Conservation (phyloP, 2,888 invertebrate species). For the Parnassius apollo region DNA sequence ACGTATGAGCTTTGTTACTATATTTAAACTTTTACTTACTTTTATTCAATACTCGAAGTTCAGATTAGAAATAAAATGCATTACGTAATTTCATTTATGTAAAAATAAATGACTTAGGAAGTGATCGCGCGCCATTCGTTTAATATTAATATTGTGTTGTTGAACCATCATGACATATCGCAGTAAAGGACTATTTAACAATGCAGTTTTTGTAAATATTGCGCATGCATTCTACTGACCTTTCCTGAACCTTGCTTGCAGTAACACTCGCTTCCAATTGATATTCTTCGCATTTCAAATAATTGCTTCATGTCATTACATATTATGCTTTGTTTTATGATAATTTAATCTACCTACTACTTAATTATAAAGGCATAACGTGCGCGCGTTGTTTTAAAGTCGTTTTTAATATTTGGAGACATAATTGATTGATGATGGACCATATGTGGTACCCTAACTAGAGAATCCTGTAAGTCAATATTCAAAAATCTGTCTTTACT, state of each 20-base stretch:
- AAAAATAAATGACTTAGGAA: too few species aligned
- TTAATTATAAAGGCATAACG: background rate
- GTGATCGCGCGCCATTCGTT: constrained; percentile 2
- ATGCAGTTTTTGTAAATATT: constrained; percentile 23
- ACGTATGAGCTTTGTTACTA: too few species aligned
- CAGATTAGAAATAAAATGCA: too few species aligned
- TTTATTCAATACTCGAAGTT: too few species aligned
- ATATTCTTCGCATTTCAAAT: constrained; percentile 21
- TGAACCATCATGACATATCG: constrained; percentile 17
- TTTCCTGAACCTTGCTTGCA: constrained; percentile 16
- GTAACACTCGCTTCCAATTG: constrained; percentile 13
- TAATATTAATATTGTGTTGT: constrained; percentile 12
- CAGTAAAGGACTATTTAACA: constrained; percentile 14
- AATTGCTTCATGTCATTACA: constrained; percentile 9
- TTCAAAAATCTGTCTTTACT: too few species aligned
- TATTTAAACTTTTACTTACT: too few species aligned
- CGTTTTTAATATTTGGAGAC: too few species aligned
- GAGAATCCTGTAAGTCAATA: too few species aligned
- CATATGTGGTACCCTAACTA: too few species aligned
- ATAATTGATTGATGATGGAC: too few species aligned
- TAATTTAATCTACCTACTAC: background rate
- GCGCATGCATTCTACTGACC: constrained; percentile 16
- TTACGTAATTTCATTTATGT: too few species aligned
- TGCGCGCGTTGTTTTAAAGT: too few species aligned
- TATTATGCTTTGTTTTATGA: constrained; percentile 1